phyloP scores from a whole-genome alignment of 2,888 invertebrate species.

The Tenthredo notha region DNA sequence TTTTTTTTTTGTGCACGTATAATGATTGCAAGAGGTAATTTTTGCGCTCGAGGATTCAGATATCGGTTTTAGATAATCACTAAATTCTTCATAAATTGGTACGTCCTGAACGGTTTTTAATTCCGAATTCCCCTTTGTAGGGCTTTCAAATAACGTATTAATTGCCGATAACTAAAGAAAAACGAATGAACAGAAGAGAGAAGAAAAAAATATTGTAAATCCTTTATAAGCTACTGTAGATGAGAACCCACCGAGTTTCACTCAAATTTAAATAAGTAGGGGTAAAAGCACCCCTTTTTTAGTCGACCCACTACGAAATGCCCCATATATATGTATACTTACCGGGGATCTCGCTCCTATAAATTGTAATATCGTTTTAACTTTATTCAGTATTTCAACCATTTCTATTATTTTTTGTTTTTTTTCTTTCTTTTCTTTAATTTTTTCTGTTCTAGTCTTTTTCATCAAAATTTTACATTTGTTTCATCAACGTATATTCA shows the following conservation, averaged over 20 bases:
- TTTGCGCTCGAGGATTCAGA: background rate
- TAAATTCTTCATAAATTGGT: background rate
- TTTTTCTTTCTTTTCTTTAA: too few species aligned
- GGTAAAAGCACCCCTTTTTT: background rate
- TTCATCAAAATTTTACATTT: background rate
- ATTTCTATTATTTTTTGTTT: background rate
- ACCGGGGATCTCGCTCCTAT: background rate
- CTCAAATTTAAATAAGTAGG: background rate
- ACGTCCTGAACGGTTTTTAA: background rate
- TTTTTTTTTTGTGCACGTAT: background rate
- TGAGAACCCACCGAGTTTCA: background rate
- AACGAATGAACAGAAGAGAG: background rate
- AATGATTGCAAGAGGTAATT: background rate
- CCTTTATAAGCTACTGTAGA: background rate
- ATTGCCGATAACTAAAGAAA: background rate
- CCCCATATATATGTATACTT: background rate
- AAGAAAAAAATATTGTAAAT: background rate
- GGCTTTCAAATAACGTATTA: background rate
- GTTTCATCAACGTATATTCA: background rate
- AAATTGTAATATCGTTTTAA: background rate
- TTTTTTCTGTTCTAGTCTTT: background rate
- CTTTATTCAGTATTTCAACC: background rate
- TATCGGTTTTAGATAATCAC: constrained; percentile 3
- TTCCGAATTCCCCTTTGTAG: background rate
- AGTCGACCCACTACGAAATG: background rate